These are phyloP conservation scores for Drosophila saltans DNA, from an alignment of 1,140 invertebrate genomes.

Conservation along the genomic window DNA sequence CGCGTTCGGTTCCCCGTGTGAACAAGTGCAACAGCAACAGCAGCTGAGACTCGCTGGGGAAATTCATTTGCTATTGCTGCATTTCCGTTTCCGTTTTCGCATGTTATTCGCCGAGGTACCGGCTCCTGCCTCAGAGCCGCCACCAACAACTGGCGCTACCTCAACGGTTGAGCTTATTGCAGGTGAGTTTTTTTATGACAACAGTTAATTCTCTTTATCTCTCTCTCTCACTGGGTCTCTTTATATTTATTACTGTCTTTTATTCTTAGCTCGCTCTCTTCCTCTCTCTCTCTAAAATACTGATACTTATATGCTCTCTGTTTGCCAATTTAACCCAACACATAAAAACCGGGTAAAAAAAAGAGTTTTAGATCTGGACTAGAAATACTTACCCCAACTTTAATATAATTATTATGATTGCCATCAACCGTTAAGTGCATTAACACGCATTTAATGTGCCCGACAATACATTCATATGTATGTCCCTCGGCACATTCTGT, in stretches of 20 bases:
- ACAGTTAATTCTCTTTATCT: conserved; percentile 9
- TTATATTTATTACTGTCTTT: neutral
- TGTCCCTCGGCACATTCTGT: too few relatives aligned
- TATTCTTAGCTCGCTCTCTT: too few relatives aligned
- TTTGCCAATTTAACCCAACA: neutral
- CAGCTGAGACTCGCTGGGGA: conserved; percentile 69
- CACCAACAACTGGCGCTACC: conserved; percentile 43
- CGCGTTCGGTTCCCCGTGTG: conserved; percentile 71
- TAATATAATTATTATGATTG: too few relatives aligned
- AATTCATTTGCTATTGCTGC: conserved; percentile 45
- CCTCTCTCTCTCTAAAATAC: neutral
- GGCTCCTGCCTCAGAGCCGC: conserved; percentile 38
- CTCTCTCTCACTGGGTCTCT: neutral
- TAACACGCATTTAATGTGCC: too few relatives aligned
- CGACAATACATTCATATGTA: too few relatives aligned
- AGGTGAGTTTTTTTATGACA: conserved; percentile 43
- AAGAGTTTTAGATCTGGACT: too few relatives aligned
- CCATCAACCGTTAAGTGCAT: too few relatives aligned
- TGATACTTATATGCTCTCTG: neutral
- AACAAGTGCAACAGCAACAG: conserved; percentile 81
- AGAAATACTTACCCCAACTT: too few relatives aligned
- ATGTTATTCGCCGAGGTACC: conserved; percentile 64
- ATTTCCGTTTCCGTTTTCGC: conserved; percentile 45
- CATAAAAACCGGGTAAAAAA: neutral
- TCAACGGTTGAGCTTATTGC: conserved; percentile 56